Base-by-base conservation (phyloP, 2,797 vertebrate species). In the Alca torda region DNA sequence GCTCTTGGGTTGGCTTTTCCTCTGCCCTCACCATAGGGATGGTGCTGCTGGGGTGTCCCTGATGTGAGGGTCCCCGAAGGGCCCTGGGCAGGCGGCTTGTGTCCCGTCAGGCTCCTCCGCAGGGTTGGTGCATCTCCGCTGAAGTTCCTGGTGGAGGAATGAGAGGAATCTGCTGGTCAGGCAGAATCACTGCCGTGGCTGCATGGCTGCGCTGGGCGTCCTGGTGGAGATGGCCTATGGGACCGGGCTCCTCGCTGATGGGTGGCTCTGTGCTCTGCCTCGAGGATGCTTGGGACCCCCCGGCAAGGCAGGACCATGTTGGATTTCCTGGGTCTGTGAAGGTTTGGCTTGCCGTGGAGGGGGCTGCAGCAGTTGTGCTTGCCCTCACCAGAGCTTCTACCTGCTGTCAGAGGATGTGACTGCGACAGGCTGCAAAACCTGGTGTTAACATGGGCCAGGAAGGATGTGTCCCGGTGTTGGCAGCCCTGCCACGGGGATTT, bases 371-470 rank as follows among this genome's bases (percentile, higher is more conserved):
- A 4, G 61, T 20, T 79, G 53, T 43, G 48, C 0, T 6, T 74
- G 46, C 75, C 41, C 61, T 61, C 33, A 5, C 50, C 41, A 23
- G 37, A 70, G 28, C 33, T 57, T 37, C 37, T 26, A 28, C 53
- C 46, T 45, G 15, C 16, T 25, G 8, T 12, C 9, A 7, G 45
- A 35, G 43, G 33, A 56, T 1, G 1, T 11, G 26, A 7, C 48
- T 9, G n/a, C 1, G 39, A 51, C 43, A 35, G 3, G 39, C 46
- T 24, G 53, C 2, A 3, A 65, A 63, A n/a, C 41, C 21, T 20
- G 51, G n/a, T 2, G 0, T 56, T 63, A 28, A 9, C 1, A 2
- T 41, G 33, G 24, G 23, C 12, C 4, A 1, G 48, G 31, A 28
- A 17, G 59, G 33, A 51, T 1, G 1, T 23, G 51, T 14, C 31